These are phyloP conservation scores for Pionites leucogaster DNA, from an alignment of 2,113 vertebrate species.

Conservation along the genomic window DNA sequence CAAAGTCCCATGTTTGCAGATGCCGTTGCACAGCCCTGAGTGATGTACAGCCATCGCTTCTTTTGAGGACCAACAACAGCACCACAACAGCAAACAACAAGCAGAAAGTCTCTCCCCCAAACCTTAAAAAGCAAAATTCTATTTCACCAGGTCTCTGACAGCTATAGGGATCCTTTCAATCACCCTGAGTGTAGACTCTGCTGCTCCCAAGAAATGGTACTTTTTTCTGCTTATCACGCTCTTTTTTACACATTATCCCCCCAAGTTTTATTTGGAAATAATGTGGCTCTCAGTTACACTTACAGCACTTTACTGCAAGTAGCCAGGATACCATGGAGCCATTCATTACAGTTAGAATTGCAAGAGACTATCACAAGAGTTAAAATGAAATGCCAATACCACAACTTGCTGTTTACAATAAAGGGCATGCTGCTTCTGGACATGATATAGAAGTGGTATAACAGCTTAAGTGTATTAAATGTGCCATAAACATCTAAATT, in stretches of 20 bases:
- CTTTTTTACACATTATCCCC: not conserved
- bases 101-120: not conserved
- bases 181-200: not conserved
- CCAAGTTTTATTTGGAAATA: not conserved
- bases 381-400: not conserved
- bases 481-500: not conserved
- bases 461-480: not conserved
- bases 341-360: not conserved
- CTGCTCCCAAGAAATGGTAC: not conserved
- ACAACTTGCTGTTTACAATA: not conserved
- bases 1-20: not conserved
- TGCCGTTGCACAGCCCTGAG: not conserved
- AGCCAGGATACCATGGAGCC: not conserved
- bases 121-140: not conserved
- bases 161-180: not conserved
- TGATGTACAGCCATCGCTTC: not conserved
- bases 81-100: not conserved
- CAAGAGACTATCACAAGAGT: not conserved
- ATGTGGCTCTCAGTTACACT: not conserved
- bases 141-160: not conserved
- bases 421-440: not conserved
- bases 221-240: not conserved
- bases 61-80: not conserved
- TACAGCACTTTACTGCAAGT: not conserved
- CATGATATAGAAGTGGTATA: not conserved